A percentile compares a stretch with the other conserved stretches of the same genome.
Evolutionary conservation across 2,113 vertebrate species (phyloP).

Genomic region (Tetrax tetrax): DNA sequence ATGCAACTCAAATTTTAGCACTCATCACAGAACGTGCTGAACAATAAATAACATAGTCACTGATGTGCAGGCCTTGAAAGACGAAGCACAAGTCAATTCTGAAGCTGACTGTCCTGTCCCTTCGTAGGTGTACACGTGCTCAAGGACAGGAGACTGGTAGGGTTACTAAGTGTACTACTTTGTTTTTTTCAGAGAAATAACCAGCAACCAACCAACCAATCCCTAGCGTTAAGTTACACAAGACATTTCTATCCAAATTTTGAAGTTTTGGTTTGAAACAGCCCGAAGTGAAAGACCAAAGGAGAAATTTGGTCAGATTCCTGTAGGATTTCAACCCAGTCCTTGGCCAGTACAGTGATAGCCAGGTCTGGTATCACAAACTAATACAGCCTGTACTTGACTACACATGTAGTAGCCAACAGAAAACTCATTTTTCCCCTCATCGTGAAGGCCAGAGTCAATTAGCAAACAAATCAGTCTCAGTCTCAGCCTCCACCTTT

Average conservation of each 20-base stretch:
- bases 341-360: neutral
- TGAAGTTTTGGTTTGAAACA: neutral
- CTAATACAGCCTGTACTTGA: neutral
- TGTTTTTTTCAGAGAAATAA: too few species aligned
- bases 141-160: neutral
- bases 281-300: neutral
- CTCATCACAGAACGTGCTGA: neutral
- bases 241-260: neutral
- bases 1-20: neutral
- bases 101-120: too few species aligned
- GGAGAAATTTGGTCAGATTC: neutral
- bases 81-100: neutral
- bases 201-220: too few species aligned
- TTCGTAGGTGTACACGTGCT: neutral
- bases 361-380: neutral
- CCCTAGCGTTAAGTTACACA: too few species aligned
- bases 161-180: neutral
- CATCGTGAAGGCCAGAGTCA: too few species aligned
- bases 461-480: too few species aligned
- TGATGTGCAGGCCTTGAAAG: neutral
- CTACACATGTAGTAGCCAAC: fast-evolving
- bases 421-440: too few species aligned
- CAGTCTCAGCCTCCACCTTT: too few species aligned
- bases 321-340: neutral
- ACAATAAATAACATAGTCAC: neutral